Base-by-base conservation (phyloP, 2,113 vertebrate genomes). In the Mormoops blainvillei region DNA sequence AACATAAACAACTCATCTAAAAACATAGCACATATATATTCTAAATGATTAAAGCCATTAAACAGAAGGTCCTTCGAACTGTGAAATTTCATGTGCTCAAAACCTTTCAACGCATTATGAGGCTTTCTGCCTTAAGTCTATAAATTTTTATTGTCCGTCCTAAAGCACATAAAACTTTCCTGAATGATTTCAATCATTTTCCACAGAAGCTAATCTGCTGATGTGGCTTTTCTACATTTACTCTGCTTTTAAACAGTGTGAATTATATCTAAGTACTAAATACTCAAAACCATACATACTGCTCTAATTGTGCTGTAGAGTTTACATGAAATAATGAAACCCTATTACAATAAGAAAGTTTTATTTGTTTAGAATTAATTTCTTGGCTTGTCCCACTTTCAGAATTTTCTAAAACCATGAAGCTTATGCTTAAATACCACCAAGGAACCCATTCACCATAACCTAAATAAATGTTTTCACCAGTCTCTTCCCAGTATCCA, bases 71-170 rank as follows among this genome's bases (percentile, higher is more conserved):
- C 50, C 80, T 78, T 41, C 45, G 33, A 94, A 88, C 54, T 91
- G 81, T 95, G 87, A 96, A 86, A 86, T 68, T 78, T 52, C 83
- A 94, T 93, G 81, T 78, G 88, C 52, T 88, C 61, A 54, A 87
- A 83, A 38, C 12, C 26, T 91, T 93, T 90, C 22, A 56, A 80
- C 65, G 81, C 67, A 50, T 92, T 95, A 77, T 26, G 68, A 96
- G 63, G 26, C 36, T 89, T 89, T 33, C 50, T 48, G n/a, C 12
- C 80, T 84, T 89, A 97, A 95, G 85, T 97, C 68, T 63, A 96
- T 96, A 91, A 96, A 96, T 87, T 97, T 97, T 98, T 96, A 98
- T 97, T 94, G 73, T 96, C 71, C 36, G 0, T 95, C 73, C 89
- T 96, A 93, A 94, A 95, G 86, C 56, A 93, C 89, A 89, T 94